Percentiles rank a stretch among this genome's conserved stretches.
Evolutionary conservation across 2,113 vertebrate species (phyloP).

Genomic region (Arothron firmamentum): DNA sequence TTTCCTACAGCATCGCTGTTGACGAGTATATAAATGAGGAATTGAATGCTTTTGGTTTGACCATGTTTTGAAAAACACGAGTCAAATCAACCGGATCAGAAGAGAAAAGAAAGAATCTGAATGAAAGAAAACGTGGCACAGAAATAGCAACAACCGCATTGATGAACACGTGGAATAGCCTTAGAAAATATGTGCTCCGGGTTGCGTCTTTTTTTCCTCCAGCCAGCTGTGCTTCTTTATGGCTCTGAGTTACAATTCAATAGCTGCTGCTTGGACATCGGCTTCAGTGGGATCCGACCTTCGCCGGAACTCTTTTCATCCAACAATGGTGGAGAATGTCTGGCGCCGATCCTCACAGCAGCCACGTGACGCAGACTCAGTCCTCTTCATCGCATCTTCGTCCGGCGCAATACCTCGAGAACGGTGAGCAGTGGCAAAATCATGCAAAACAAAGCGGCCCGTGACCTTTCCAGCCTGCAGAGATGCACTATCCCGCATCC

Average conservation of each 20-base stretch:
- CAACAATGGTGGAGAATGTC: not conserved
- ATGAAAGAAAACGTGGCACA: too few relatives aligned
- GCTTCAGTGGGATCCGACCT: not conserved
- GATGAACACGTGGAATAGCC: too few relatives aligned
- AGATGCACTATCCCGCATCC: conserved; percentile 17
- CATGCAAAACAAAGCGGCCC: conserved; percentile 32
- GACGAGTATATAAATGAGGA: too few relatives aligned
- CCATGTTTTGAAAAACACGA: too few relatives aligned
- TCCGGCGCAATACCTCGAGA: conserved; percentile 23
- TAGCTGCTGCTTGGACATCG: not conserved
- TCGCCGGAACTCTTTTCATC: not conserved
- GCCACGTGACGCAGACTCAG: conserved; percentile 1
- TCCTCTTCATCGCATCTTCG: conserved; percentile 2
- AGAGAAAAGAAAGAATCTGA: too few relatives aligned
- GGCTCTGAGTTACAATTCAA: not conserved
- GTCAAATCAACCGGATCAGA: too few relatives aligned
- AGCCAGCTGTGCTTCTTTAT: not conserved
- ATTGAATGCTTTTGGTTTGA: too few relatives aligned
- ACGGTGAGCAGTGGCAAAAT: conserved; percentile 17
- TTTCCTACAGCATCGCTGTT: too few relatives aligned
- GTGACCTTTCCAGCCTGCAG: not conserved
- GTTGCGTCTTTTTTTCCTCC: too few relatives aligned
- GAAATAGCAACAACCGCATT: too few relatives aligned
- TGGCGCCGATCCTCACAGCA: conserved; percentile 1
- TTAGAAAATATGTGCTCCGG: too few relatives aligned